Evolutionary conservation across 2,888 invertebrate genomes (phyloP), one percentile per base, ranked within the genome.

Genomic region (Lithophane ornitopus): DNA sequence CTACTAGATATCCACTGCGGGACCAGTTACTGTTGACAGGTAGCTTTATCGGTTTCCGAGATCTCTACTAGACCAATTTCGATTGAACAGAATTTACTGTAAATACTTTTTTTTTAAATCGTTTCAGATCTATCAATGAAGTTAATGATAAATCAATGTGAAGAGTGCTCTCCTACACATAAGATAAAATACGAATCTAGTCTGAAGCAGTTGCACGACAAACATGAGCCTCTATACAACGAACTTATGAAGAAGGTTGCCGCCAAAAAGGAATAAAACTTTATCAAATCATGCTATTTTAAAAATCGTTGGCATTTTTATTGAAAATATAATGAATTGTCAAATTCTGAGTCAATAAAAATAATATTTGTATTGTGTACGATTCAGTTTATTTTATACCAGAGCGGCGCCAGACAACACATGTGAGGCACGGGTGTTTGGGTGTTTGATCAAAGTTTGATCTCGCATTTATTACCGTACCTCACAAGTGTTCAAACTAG

Each of bases 131-230:
- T 89, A 87, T 12, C 90, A 87, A 56, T 58, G 12, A 49, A 70
- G 26, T 2, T 70, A n/a, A 56, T 91, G 0, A 71, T 70, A 54
- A 90, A 82, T 22, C 82, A 89, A 16, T 93, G 93, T 70, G 81
- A 76, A 8, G 77, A 88, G 1, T 93, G 93, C 72, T 87, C 84
- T 39, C 86, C 91, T 8, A 81, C 88, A 52, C 86, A 90, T 41
- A 91, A 89, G 74, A 76, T 84, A 26, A 90, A 87, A 66, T 92
- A 85, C 68, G 89, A 91, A 0, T 67, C 72, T n/a, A 61, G 87
- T 0, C 67, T 86, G 66, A 88, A 90, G 56, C 41, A 76, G 12
- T 56, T 91, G 0, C 67, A 82, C 0, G 88, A 90, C 6, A 87
- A 88, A 12, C 87, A 88, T 52, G 70, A 63, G 19, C 19, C 74